Conservation (phyloP, 2,888 invertebrate genomes). For the Pyrochroa serraticornis region DNA sequence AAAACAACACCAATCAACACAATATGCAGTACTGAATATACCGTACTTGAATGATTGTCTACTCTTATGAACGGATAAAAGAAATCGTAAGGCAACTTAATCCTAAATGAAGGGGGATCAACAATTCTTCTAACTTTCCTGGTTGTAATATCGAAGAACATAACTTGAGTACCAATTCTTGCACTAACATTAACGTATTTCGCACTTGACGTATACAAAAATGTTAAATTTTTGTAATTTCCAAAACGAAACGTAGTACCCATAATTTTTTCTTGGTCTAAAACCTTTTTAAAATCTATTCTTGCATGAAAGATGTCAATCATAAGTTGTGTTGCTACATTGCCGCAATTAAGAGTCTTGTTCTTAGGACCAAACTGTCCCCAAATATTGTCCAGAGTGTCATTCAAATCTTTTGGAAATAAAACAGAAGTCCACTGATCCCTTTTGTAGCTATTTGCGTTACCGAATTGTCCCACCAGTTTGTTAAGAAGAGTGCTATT, state of each 20-base stretch:
- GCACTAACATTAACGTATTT: constrained; percentile 9
- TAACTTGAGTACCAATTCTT: constrained; percentile 42
- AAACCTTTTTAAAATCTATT: constrained; percentile 46
- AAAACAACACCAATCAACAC: constrained; percentile 6
- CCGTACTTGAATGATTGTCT: constrained; percentile 32
- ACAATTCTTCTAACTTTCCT: constrained; percentile 59
- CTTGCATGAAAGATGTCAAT: constrained; percentile 60
- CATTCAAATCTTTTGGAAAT: constrained; percentile 49
- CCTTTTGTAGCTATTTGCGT: constrained; percentile 54
- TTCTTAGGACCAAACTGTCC: constrained; percentile 51
- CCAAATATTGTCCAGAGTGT: constrained; percentile 40
- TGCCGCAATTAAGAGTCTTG: constrained; percentile 49
- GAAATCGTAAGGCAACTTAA: constrained; percentile 66
- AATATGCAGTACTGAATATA: neutral
- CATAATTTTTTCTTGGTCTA: constrained; percentile 53
- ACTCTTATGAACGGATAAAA: constrained; percentile 65
- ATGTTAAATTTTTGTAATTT: constrained; percentile 30
- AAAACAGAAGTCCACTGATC: constrained; percentile 62
- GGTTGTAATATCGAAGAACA: constrained; percentile 60
- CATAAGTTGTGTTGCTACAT: constrained; percentile 51
- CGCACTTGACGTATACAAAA: constrained; percentile 21
- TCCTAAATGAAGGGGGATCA: constrained; percentile 63
- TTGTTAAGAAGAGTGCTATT: constrained; percentile 47
- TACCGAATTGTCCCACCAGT: constrained; percentile 60
- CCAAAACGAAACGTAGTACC: constrained; percentile 45